Base-by-base conservation (phyloP, 2,888 invertebrate genomes). In the Acholoe squamosa region DNA sequence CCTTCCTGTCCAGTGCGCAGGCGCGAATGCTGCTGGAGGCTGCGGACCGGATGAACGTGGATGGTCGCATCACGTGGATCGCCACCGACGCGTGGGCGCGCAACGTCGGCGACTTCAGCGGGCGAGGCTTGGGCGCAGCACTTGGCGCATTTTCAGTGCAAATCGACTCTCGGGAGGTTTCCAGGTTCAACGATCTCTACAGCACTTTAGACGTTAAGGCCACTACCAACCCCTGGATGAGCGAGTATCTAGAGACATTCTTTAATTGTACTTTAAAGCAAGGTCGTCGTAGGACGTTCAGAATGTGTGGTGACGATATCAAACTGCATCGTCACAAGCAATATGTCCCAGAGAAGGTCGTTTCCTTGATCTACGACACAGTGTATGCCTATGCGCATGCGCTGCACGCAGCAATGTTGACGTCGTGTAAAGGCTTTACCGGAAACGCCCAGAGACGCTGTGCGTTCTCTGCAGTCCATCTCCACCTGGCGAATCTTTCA, bases 1-100 rank as follows among this genome's bases (percentile, higher is more conserved):
- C 93, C 16, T 92, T 92, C 89, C 86, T 92, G 54, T 90, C 84
- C 12, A 89, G 91, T 28, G 31, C 71, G 19, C 89, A 92, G 56
- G 92, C 93, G 10, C 89, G 89, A 51, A 33, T 77, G 34, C 76
- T 93, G 7, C 56, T 93, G 51, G 71, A 28, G 22, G 92, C 92
- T 0, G 92, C 91, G 12, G 89, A 91, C 51, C 56, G 91, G 43
- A 88, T 91, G 51, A 51, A 89, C 28, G 89, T 76, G 22, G 33
- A 33, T 0, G 93, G 92, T 16, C 80, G 91, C 16, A 92, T 93
- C 54, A 92, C 92, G 14, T 93, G 93, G 93, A 92, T 93, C 25
- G 93, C 92, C 33, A 93, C 92, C 34, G 93, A 93, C 84, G 93
- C 92, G 16, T 92, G 93, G 93, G 93, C 92, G 14, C 52, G 92